Conservation (phyloP, 2,888 invertebrate species). For the Xanthorhoe designata region DNA sequence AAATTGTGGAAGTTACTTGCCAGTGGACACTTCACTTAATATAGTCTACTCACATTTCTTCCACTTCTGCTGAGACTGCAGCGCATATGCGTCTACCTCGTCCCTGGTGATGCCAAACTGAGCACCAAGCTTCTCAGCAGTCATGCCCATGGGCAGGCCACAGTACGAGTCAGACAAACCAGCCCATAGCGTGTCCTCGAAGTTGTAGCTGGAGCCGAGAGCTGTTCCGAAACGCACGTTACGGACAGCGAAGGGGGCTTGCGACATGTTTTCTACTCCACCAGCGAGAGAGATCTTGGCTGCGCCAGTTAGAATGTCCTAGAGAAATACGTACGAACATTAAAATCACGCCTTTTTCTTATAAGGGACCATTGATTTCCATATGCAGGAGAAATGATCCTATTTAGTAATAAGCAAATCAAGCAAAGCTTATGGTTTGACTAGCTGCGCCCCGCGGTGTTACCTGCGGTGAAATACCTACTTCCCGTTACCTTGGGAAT, state of each 20-base stretch:
- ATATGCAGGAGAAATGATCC: no score
- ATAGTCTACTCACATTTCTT: constrained; percentile 91
- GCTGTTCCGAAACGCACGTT: constrained; percentile 95
- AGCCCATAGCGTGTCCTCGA: constrained; percentile 97
- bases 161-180: constrained; percentile 94
- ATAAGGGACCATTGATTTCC: no score
- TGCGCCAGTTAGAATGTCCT: constrained; percentile 95
- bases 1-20: no score
- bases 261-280: constrained; percentile 98
- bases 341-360: not conserved
- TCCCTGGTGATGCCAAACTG: constrained; percentile 92
- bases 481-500: no score
- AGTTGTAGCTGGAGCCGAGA: constrained; percentile 90
- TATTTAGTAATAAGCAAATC: no score
- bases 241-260: constrained; percentile 94
- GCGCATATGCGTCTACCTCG: constrained; percentile 94
- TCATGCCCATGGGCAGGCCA: constrained; percentile 97
- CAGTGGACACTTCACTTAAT: no score
- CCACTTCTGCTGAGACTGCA: constrained; percentile 95
- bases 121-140: constrained; percentile 95
- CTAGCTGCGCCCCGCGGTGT: no score
- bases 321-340: not conserved
- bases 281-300: constrained; percentile 95
- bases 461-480: no score
- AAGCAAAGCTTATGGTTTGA: no score